Evolutionary conservation across 2,888 invertebrate genomes (phyloP), one percentile per base, ranked within the genome.

Genomic region (Taenaris catops): DNA sequence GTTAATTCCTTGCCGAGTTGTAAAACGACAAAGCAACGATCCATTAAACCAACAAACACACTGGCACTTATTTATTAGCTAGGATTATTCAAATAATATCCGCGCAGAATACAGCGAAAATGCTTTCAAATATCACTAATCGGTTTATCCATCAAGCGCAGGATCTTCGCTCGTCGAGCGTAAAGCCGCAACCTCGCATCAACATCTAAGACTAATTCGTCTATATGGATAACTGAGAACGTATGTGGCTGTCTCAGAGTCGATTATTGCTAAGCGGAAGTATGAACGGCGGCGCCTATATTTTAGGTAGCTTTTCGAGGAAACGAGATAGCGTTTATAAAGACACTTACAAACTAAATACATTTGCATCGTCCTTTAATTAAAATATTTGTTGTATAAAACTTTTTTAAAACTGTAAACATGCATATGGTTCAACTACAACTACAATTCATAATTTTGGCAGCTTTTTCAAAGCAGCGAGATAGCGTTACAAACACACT

Each of bases 301-400:
- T 86, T 84, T 86, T 81, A 79, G 81, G 83, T 81, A 69, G 67
- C 65, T 63, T 63, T 83, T 83, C 83, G 73, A 70, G 71, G 81
- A 84, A 83, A 70, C 62, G 58, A 58, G 64, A 63, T 62, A 59
- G 62, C 55, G 53, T 57, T n/a, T 55, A 50, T 47, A 53, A 31
- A 4, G 16, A n/a, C 5, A 10, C 12, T 9, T 14, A 5, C 23
- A 14, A 14, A 11, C 28, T 12, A n/a, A n/a, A n/a, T n/a, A n/a
- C n/a, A n/a, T n/a, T n/a, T n/a, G n/a, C n/a, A n/a, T n/a, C n/a
- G n/a, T n/a, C n/a, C n/a, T n/a, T n/a, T n/a, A n/a, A n/a, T n/a
- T n/a, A n/a, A n/a, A n/a, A n/a, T n/a, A n/a, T n/a, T n/a, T n/a
- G n/a, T n/a, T n/a, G n/a, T n/a, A n/a, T n/a, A n/a, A n/a, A n/a